A percentile compares a stretch with the other conserved stretches of the same genome.
Evolutionary conservation across 2,113 vertebrate genomes (phyloP).

Genomic region (Donacobius atricapilla): DNA sequence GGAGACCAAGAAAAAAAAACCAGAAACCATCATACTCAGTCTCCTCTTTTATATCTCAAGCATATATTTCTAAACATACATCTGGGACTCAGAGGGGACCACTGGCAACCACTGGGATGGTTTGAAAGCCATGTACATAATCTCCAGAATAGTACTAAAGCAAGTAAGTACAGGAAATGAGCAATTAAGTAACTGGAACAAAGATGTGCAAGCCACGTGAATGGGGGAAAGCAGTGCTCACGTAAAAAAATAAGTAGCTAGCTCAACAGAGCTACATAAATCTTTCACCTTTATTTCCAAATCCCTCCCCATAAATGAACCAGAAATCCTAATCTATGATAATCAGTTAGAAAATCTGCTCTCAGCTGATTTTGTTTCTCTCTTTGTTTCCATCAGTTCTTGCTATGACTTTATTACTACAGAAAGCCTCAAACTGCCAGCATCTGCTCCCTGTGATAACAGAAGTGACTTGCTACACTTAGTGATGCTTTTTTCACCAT

Average conservation of each 20-base stretch:
- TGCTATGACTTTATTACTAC: not conserved
- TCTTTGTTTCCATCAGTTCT: not conserved
- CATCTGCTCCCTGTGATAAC: not conserved
- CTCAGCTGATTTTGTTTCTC: not conserved
- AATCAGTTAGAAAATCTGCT: not conserved
- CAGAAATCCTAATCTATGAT: not conserved
- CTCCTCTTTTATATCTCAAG: not conserved
- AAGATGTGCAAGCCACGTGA: not conserved
- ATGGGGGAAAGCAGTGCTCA: not conserved
- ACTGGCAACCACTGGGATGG: not conserved
- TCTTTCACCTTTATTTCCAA: not conserved
- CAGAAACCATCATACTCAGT: not conserved
- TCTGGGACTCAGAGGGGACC: not conserved
- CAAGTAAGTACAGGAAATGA: not conserved
- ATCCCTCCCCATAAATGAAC: not conserved
- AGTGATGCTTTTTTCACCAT: rapidly evolving
- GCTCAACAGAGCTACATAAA: not conserved
- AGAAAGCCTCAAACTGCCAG: not conserved
- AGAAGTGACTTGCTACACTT: not conserved
- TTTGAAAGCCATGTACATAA: not conserved
- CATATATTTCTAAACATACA: not conserved
- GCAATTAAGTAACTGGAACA: not conserved
- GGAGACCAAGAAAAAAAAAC: not conserved
- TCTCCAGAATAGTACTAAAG: not conserved
- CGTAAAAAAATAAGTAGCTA: not conserved